Evolutionary conservation across 2,888 invertebrate species (phyloP).

Genomic region (Pogonocherus hispidulus): DNA sequence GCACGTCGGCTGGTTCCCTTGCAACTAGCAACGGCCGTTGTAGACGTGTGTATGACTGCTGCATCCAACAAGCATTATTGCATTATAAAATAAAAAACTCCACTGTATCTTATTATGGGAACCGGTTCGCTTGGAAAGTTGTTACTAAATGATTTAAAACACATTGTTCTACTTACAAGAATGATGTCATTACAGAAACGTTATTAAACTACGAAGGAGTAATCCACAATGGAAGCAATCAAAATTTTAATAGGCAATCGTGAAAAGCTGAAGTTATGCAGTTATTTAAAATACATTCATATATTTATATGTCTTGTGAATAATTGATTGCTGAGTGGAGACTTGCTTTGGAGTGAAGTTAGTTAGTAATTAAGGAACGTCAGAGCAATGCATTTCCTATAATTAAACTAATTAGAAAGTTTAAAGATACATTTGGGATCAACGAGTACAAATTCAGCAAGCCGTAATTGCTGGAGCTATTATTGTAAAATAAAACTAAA

Average conservation of each 20-base stretch:
- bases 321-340: background rate
- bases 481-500: background rate
- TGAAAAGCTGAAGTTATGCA: background rate
- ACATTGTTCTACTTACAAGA: conserved; percentile 64
- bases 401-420: conserved; percentile 8
- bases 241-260: conserved; percentile 33
- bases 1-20: conserved; percentile 24
- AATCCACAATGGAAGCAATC: conserved; percentile 46
- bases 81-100: conserved; percentile 56
- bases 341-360: background rate
- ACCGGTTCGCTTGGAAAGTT: conserved; percentile 63
- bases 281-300: conserved; percentile 19
- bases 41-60: conserved; percentile 42
- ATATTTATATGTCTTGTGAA: background rate
- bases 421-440: background rate
- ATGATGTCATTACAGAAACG: conserved; percentile 62
- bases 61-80: conserved; percentile 51
- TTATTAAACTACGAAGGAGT: conserved; percentile 52
- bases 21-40: conserved; percentile 20
- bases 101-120: conserved; percentile 58
- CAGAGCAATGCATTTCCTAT: background rate
- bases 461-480: background rate
- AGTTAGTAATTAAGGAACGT: background rate
- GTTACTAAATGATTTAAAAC: conserved; percentile 65
- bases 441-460: background rate